A percentile compares a stretch with the other conserved stretches of the same genome.
phyloP scores from a whole-genome alignment of 2,113 vertebrate genomes.

The Suricata suricatta region DNA sequence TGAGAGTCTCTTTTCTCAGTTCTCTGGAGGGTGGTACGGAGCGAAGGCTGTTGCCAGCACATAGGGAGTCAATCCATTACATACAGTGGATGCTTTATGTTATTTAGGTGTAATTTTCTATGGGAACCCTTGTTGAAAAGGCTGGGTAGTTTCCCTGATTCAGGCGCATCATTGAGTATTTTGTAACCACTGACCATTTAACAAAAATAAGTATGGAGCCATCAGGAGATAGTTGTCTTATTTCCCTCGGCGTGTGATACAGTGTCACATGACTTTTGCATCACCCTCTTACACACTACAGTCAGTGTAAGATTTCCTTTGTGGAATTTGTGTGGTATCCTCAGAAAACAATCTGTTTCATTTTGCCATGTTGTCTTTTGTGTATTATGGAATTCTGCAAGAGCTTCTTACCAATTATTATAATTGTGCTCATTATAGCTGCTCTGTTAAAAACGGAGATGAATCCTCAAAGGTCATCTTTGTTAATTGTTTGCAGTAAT shows the following conservation, averaged over 20 bases:
- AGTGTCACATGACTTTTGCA: neutral
- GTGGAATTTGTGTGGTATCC: neutral
- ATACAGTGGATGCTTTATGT: constrained; percentile 1
- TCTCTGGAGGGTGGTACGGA: neutral
- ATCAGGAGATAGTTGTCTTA: constrained; percentile 31
- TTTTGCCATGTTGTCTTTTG: constrained; percentile 64
- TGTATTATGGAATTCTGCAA: constrained; percentile 61
- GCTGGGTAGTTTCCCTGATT: neutral
- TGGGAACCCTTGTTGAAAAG: constrained; percentile 4
- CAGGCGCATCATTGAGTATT: constrained; percentile 24
- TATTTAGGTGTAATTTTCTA: constrained; percentile 2
- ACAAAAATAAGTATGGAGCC: constrained; percentile 21
- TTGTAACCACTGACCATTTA: constrained; percentile 3
- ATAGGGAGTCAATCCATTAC: neutral
- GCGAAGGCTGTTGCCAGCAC: neutral
- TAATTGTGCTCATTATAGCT: constrained; percentile 70
- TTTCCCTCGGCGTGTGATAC: neutral
- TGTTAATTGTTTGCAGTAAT: constrained; percentile 70
- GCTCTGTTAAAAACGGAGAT: constrained; percentile 66
- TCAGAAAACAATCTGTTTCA: constrained; percentile 21
- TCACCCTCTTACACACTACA: neutral
- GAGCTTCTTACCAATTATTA: constrained; percentile 70
- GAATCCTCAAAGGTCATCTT: constrained; percentile 71
- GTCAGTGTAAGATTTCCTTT: constrained; percentile 54
- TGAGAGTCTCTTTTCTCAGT: neutral